Evolutionary conservation across 1,140 invertebrate species (phyloP).

Genomic region (Drosophila ohnishii): DNA sequence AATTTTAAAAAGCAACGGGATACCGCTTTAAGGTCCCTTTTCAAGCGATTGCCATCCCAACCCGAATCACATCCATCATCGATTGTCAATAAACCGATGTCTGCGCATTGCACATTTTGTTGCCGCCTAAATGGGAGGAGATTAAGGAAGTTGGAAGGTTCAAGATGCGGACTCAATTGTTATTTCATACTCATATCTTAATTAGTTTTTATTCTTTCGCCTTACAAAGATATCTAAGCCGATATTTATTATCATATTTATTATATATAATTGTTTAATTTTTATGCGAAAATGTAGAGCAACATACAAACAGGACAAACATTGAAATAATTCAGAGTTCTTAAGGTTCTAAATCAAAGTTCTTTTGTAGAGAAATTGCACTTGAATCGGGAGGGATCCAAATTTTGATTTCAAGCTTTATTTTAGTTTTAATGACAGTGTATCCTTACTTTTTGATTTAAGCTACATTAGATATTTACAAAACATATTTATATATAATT

Average conservation of each 20-base stretch:
- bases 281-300: slow-evolving; percentile 61
- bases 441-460: slow-evolving; percentile 56
- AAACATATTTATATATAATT: slow-evolving; percentile 33
- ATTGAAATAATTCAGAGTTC: slow-evolving; percentile 59
- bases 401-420: slow-evolving; percentile 47
- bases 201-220: slow-evolving; percentile 51
- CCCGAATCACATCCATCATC: slow-evolving; percentile 59
- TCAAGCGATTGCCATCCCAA: slow-evolving; percentile 11
- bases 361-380: slow-evolving; percentile 51
- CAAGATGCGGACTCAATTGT: slow-evolving; percentile 31
- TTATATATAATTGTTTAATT: slow-evolving; percentile 52
- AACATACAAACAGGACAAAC: slow-evolving; percentile 79
- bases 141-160: slow-evolving; percentile 14
- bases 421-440: slow-evolving; percentile 29
- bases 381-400: slow-evolving; percentile 54
- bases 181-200: slow-evolving; percentile 54
- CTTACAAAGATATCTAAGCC: slow-evolving; percentile 55
- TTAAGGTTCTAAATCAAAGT: slow-evolving; percentile 38
- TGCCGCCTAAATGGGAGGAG: slow-evolving; percentile 21
- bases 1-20: slow-evolving; percentile 29
- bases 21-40: slow-evolving; percentile 23
- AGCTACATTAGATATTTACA: slow-evolving; percentile 67
- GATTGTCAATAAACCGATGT: slow-evolving; percentile 39
- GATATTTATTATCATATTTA: slow-evolving; percentile 44
- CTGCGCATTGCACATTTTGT: slow-evolving; percentile 20